Percentiles rank a stretch among this genome's conserved stretches.
Conservation (phyloP, 1,140 invertebrate species). For the Trigoniulus corallinus region DNA sequence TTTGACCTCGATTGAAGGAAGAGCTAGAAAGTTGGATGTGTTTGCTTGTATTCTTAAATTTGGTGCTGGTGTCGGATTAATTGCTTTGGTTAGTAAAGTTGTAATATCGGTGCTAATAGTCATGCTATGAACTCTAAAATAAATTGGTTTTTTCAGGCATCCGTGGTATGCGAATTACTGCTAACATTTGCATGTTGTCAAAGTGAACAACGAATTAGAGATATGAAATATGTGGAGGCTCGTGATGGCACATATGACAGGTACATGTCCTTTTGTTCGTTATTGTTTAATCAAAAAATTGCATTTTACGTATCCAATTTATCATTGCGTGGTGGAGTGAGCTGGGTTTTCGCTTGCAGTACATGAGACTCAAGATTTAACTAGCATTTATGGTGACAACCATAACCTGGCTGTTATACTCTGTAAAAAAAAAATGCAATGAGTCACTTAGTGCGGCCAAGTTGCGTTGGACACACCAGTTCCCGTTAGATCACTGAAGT, state of each 20-base stretch:
- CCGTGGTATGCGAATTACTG: not conserved
- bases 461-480: too few species aligned
- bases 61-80: not conserved
- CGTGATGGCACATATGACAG: not conserved
- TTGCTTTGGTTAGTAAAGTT: not conserved
- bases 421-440: too few species aligned
- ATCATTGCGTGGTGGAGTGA: too few species aligned
- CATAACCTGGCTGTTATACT: too few species aligned
- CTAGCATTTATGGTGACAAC: too few species aligned
- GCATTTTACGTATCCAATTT: too few species aligned
- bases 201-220: not conserved
- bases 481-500: too few species aligned
- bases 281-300: not conserved
- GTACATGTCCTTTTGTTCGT: not conserved
- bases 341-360: not conserved
- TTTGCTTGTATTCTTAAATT: not conserved
- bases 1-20: not conserved
- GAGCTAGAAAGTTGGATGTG: not conserved
- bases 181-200: not conserved
- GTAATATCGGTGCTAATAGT: not conserved
- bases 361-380: not conserved
- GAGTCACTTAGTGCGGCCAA: too few species aligned
- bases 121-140: not conserved
- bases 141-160: not conserved
- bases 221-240: not conserved